phyloP scores from a whole-genome alignment of 1,140 invertebrate species.

The Drosophila lowei region DNA sequence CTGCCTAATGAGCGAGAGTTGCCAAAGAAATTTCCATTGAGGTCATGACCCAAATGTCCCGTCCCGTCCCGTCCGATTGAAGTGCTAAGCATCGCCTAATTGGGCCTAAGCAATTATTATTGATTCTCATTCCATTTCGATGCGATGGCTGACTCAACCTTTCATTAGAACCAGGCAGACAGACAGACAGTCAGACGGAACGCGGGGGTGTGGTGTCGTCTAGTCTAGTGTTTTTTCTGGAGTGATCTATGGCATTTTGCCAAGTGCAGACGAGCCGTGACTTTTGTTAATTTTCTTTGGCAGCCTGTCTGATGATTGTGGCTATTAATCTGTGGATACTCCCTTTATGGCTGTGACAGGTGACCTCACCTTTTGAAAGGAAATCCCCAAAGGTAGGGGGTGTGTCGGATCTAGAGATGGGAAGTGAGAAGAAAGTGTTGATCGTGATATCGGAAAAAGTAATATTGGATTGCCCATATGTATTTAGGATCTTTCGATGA shows the following conservation, averaged over 20 bases:
- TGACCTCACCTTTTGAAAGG: not conserved
- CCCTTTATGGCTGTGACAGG: not conserved
- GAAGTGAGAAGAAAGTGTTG: too few species aligned
- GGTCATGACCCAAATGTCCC: constrained; percentile 70
- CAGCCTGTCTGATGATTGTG: constrained; percentile 20
- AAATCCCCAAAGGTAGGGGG: not conserved
- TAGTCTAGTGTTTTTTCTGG: constrained; percentile 28
- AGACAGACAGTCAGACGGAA: too few species aligned
- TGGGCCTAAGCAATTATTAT: constrained; percentile 54
- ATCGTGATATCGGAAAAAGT: too few species aligned
- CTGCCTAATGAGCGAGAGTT: constrained; percentile 48
- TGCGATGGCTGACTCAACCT: constrained; percentile 21
- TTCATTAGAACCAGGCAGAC: constrained; percentile 23
- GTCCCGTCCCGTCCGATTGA: constrained; percentile 45
- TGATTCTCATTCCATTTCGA: constrained; percentile 43
- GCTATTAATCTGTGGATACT: constrained; percentile 16
- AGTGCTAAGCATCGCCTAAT: constrained; percentile 66
- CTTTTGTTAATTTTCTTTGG: constrained; percentile 23
- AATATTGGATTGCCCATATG: too few species aligned
- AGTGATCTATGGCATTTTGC: constrained; percentile 43
- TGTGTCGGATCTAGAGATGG: not conserved
- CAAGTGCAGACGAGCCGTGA: constrained; percentile 31
- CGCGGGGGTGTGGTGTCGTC: constrained; percentile 10
- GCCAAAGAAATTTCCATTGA: constrained; percentile 61
- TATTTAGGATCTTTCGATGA: too few species aligned